phyloP scores from a whole-genome alignment of 64 coral and sea anemone species.

The Trachythela sp. region DNA sequence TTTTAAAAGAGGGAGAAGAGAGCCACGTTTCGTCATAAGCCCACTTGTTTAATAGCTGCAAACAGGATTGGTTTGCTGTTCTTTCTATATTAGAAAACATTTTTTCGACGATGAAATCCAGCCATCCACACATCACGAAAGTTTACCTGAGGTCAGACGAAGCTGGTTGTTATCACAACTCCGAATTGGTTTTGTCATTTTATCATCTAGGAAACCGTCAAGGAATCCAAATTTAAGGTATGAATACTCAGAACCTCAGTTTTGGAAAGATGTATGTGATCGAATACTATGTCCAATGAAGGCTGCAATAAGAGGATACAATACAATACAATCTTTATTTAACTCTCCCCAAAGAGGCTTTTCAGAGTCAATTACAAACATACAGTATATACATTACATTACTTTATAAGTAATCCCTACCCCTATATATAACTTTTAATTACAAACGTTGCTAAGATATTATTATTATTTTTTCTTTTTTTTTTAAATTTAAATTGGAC shows the following conservation, averaged over 20 bases:
- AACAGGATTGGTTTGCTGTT: slow-evolving; percentile 32
- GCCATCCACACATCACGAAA: slow-evolving; percentile 51
- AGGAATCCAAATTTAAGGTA: no score
- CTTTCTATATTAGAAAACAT: slow-evolving; percentile 37
- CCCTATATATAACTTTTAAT: no score
- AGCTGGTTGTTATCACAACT: slow-evolving; percentile 24
- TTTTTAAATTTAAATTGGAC: no score
- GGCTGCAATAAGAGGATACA: neutral
- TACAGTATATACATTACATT: no score
- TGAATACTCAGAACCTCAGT: slow-evolving; percentile 5
- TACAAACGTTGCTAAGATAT: no score
- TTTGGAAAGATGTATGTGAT: slow-evolving; percentile 25
- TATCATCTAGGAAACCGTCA: neutral
- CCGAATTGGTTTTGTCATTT: neutral
- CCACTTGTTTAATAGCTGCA: slow-evolving; percentile 6
- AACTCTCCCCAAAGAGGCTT: no score
- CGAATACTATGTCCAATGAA: slow-evolving; percentile 16
- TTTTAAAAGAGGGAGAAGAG: slow-evolving; percentile 4
- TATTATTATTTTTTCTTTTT: no score
- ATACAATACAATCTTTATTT: no score
- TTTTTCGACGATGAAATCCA: slow-evolving; percentile 28
- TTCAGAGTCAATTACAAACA: no score
- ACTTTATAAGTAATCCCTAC: no score
- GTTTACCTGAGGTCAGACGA: neutral
- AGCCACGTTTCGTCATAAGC: slow-evolving; percentile 13